These are phyloP conservation scores for Harmothoe impar DNA, from an alignment of 2,888 invertebrate species.

Conservation along the genomic window DNA sequence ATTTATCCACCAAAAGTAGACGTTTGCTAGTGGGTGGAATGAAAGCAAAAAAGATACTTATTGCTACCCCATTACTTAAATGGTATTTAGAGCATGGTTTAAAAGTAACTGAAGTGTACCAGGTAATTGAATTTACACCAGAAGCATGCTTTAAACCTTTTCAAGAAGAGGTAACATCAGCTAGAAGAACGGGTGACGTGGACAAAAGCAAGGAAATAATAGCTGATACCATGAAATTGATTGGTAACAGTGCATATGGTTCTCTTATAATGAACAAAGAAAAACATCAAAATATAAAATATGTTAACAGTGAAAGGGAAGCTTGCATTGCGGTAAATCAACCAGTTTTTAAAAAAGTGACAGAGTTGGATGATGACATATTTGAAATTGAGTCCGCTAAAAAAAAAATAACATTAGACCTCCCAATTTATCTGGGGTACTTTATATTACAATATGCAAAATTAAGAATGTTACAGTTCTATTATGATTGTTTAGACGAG, in stretches of 20 bases:
- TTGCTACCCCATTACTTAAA: background rate
- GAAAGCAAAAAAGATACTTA: slow-evolving; percentile 34
- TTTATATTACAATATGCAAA: slow-evolving; percentile 64
- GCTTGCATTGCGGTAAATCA: background rate
- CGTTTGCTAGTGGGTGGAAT: slow-evolving; percentile 45
- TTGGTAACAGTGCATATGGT: slow-evolving; percentile 64
- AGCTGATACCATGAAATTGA: slow-evolving; percentile 61
- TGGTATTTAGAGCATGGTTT: background rate
- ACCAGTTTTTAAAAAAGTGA: background rate
- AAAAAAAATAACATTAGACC: background rate
- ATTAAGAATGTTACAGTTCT: slow-evolving; percentile 55
- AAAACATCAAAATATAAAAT: slow-evolving; percentile 15
- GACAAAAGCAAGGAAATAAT: slow-evolving; percentile 49
- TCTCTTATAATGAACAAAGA: slow-evolving; percentile 56
- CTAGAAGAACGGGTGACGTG: slow-evolving; percentile 52
- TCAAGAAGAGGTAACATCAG: slow-evolving; percentile 41
- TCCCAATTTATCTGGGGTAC: slow-evolving; percentile 62
- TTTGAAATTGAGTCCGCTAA: slow-evolving; percentile 49
- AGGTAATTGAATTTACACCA: background rate
- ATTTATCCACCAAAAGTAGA: background rate
- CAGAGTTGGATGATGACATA: slow-evolving; percentile 54
- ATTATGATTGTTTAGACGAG: slow-evolving; percentile 59
- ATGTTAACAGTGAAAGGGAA: background rate
- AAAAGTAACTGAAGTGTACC: slow-evolving; percentile 47
- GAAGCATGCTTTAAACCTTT: slow-evolving; percentile 48